Evolutionary conservation across 2,113 vertebrate genomes (phyloP).

Genomic region (Neodontobutis hainanensis): DNA sequence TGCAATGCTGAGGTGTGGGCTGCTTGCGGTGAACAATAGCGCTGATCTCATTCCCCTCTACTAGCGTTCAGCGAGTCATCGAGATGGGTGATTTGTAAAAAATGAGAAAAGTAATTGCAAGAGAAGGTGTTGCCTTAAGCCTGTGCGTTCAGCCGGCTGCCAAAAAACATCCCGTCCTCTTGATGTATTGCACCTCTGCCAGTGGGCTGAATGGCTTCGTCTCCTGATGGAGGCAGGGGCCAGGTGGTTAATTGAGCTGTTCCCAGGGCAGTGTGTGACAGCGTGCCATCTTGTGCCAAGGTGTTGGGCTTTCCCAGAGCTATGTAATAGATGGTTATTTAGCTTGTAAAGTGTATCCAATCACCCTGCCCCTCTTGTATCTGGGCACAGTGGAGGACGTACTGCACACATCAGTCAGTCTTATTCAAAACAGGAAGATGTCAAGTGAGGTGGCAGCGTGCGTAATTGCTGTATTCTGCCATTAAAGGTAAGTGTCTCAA

Average conservation of each 20-base stretch:
- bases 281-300: slow-evolving; percentile 68
- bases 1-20: slow-evolving; percentile 27
- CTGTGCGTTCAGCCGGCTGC: slow-evolving; percentile 18
- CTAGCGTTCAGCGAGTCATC: slow-evolving; percentile 19
- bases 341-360: slow-evolving; percentile 58
- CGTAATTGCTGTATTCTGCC: no score
- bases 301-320: slow-evolving; percentile 65
- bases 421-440: slow-evolving; percentile 24
- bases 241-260: slow-evolving; percentile 74
- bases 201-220: slow-evolving; percentile 30
- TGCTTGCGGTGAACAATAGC: slow-evolving; percentile 28
- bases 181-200: slow-evolving; percentile 33
- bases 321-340: slow-evolving; percentile 57
- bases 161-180: slow-evolving; percentile 31
- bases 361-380: slow-evolving; percentile 47
- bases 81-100: slow-evolving; percentile 25
- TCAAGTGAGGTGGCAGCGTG: slow-evolving; percentile 14
- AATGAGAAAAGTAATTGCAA: slow-evolving; percentile 13
- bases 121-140: slow-evolving; percentile 28
- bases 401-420: slow-evolving; percentile 29
- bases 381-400: slow-evolving; percentile 24
- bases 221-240: slow-evolving; percentile 46
- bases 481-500: no score
- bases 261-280: slow-evolving; percentile 62
- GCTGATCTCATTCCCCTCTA: slow-evolving; percentile 39